phyloP scores from a whole-genome alignment of 2,113 vertebrate genomes.

The Noturus placidus region DNA sequence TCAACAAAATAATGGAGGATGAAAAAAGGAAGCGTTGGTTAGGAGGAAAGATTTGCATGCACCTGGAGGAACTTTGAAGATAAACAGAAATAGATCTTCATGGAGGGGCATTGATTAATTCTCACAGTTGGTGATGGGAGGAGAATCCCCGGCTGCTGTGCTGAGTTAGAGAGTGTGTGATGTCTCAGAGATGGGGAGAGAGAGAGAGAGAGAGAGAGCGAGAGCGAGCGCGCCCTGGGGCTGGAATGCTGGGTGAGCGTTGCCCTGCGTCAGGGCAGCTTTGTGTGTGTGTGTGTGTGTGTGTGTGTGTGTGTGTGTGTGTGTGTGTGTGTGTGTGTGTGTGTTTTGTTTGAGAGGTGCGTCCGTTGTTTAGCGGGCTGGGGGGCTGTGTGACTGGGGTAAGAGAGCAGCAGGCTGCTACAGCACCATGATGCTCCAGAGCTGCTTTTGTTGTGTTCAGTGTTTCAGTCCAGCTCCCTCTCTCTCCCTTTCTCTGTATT shows the following conservation, averaged over 20 bases:
- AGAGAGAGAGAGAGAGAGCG: slow-evolving; percentile 31
- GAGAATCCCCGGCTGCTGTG: slow-evolving; percentile 50
- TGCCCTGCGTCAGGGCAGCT: slow-evolving; percentile 51
- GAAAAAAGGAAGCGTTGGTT: slow-evolving; percentile 1
- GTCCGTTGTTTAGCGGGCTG: slow-evolving; percentile 72
- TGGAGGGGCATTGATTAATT: slow-evolving; percentile 56
- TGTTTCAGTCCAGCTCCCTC: slow-evolving; percentile 60
- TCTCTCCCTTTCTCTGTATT: not conserved
- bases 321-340: slow-evolving; percentile 43
- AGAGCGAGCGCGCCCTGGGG: slow-evolving; percentile 40
- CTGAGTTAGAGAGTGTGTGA: slow-evolving; percentile 48
- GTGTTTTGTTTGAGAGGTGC: slow-evolving; percentile 53
- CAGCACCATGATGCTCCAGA: slow-evolving; percentile 58
- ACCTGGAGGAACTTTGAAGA: slow-evolving; percentile 55
- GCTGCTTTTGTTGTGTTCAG: slow-evolving; percentile 69
- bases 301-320: slow-evolving; percentile 50
- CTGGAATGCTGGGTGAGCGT: slow-evolving; percentile 51
- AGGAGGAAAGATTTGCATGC: slow-evolving; percentile 40
- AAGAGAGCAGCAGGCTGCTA: slow-evolving; percentile 47
- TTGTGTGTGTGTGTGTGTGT: slow-evolving; percentile 31
- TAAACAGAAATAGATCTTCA: slow-evolving; percentile 55
- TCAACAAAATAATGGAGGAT: not conserved
- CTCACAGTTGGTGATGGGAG: slow-evolving; percentile 45
- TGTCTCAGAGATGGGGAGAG: slow-evolving; percentile 30
- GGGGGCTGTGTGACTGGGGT: slow-evolving; percentile 69